phyloP scores from a whole-genome alignment of 2,888 invertebrate genomes.

The Ctenicera cuprea region DNA sequence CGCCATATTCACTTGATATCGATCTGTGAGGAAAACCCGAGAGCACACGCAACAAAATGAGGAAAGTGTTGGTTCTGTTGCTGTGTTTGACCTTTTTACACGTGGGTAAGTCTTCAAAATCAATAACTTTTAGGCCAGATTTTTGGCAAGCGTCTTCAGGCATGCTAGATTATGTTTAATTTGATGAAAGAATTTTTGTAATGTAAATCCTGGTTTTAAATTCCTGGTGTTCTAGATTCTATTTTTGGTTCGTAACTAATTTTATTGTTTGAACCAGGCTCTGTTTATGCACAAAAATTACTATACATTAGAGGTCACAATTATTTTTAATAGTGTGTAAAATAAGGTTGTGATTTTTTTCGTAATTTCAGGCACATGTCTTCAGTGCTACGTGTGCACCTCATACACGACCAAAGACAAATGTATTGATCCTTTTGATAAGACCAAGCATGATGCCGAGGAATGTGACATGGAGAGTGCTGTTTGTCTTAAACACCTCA shows the following conservation, averaged over 20 bases:
- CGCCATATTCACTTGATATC: neutral
- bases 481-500: slow-evolving; percentile 3
- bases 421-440: slow-evolving; percentile 1
- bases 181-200: no score
- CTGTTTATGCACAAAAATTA: no score
- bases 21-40: neutral
- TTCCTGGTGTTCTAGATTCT: no score
- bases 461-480: neutral
- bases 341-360: neutral
- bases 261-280: no score
- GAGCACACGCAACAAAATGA: neutral
- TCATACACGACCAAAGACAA: neutral
- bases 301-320: no score
- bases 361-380: neutral
- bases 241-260: no score
- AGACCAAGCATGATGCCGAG: neutral
- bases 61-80: neutral
- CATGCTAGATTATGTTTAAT: no score
- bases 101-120: no score
- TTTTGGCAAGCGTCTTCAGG: no score
- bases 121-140: no score
- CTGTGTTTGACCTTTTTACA: no score
- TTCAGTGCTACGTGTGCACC: slow-evolving; percentile 8
- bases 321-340: neutral
- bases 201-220: no score